Percentiles rank a stretch among this genome's conserved stretches.
phyloP scores from a whole-genome alignment of 2,113 vertebrate genomes.

The Hucho hucho region DNA sequence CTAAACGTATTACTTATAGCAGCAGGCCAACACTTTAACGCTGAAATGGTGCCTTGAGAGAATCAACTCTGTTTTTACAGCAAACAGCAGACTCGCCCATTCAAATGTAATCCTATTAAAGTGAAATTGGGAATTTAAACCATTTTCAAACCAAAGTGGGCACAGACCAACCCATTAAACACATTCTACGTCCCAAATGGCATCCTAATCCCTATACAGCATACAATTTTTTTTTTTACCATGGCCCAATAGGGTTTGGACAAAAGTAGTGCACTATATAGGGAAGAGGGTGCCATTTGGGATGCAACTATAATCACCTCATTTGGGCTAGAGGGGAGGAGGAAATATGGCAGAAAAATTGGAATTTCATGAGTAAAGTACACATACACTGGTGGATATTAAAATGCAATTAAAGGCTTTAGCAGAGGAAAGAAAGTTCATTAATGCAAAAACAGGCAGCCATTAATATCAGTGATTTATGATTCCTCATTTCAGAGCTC shows the following conservation, averaged over 20 bases:
- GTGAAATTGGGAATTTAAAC: constrained; percentile 40
- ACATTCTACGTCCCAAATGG: too few relatives aligned
- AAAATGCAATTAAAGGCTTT: constrained; percentile 36
- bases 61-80: constrained; percentile 44
- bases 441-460: constrained; percentile 25
- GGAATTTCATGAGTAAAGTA: constrained; percentile 9
- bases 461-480: constrained; percentile 42
- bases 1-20: constrained; percentile 35
- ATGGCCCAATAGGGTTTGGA: too few relatives aligned
- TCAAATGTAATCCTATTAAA: constrained; percentile 52
- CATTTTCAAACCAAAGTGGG: constrained; percentile 28
- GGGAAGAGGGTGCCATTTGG: too few relatives aligned
- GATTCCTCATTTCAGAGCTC: neutral
- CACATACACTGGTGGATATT: constrained; percentile 19
- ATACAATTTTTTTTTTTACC: too few relatives aligned
- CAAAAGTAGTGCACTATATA: too few relatives aligned
- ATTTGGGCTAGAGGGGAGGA: constrained; percentile 3
- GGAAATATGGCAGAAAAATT: constrained; percentile 5
- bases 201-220: too few relatives aligned
- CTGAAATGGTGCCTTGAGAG: constrained; percentile 36
- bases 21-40: constrained; percentile 2
- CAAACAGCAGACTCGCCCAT: constrained; percentile 44
- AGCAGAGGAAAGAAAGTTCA: constrained; percentile 19
- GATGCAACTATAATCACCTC: constrained; percentile 2
- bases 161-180: constrained; percentile 31